Conservation (phyloP, 23 tunicate species). For the Trididemnum miniatum region DNA sequence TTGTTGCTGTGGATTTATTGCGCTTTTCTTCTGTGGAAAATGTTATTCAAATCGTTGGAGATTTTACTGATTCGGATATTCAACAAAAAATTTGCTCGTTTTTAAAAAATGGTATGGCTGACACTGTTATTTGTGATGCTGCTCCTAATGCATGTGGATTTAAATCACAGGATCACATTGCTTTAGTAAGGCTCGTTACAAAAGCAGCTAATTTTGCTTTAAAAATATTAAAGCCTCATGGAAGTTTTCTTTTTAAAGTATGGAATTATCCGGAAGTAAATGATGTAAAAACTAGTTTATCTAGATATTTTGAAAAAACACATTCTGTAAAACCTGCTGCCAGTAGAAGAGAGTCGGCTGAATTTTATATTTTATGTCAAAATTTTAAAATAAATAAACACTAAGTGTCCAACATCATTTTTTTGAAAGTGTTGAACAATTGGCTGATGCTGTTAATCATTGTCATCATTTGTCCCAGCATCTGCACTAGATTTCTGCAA, state of each 20-base stretch:
- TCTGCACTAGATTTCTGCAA: too few relatives aligned
- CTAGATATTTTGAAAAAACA: constrained; percentile 33
- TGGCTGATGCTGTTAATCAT: too few relatives aligned
- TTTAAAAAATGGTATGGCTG: constrained; percentile 28
- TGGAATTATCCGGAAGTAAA: constrained; percentile 39
- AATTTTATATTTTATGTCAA: constrained; percentile 67
- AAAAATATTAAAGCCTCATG: constrained; percentile 51
- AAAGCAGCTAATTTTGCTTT: constrained; percentile 46
- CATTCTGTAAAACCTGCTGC: constrained; percentile 60
- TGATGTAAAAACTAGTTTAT: constrained; percentile 21
- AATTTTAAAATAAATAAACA: constrained; percentile 32
- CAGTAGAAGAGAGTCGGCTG: constrained; percentile 74
- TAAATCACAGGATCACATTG: constrained; percentile 37
- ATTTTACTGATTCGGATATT: constrained; percentile 47
- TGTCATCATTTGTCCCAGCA: too few relatives aligned
- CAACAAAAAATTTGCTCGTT: constrained; percentile 40
- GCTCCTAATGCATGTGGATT: constrained; percentile 73
- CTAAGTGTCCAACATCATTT: too few relatives aligned
- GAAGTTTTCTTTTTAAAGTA: constrained; percentile 61
- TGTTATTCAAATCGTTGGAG: constrained; percentile 64
- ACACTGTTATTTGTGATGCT: constrained; percentile 85
- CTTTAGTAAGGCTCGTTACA: constrained; percentile 21
- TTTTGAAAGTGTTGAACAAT: too few relatives aligned
- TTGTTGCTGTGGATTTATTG: constrained; percentile 68
- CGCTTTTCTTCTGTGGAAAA: constrained; percentile 54